Evolutionary conservation across 2,888 invertebrate species (phyloP).

Genomic region (Lasioglossum oenotherae): DNA sequence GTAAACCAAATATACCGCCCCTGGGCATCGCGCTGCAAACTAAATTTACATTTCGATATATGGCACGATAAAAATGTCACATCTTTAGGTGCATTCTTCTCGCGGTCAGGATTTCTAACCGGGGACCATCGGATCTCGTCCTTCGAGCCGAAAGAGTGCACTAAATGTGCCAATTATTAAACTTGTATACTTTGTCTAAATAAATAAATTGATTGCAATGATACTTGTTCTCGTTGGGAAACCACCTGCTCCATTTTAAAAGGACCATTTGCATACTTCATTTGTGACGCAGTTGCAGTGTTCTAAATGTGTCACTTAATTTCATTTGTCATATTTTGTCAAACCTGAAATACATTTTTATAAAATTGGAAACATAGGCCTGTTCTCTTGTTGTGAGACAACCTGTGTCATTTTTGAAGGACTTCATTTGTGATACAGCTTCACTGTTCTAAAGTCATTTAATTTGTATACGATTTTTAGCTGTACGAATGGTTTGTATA

Average conservation of each 20-base stretch:
- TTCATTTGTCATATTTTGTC: not conserved
- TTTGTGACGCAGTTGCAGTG: not conserved
- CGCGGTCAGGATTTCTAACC: conserved; percentile 31
- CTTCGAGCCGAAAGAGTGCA: not conserved
- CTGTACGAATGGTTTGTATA: too few relatives aligned
- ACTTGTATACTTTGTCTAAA: not conserved
- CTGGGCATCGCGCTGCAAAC: conserved; percentile 72
- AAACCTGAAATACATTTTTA: not conserved
- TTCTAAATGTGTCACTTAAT: not conserved
- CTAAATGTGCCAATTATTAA: not conserved
- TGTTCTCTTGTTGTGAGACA: not conserved
- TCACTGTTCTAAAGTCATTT: too few relatives aligned
- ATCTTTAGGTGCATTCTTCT: conserved; percentile 69
- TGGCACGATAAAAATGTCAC: conserved; percentile 81
- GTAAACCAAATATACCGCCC: conserved; percentile 79
- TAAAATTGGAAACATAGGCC: not conserved
- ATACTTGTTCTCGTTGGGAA: not conserved
- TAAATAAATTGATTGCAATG: not conserved
- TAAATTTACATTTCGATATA: conserved; percentile 83
- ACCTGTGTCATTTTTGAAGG: not conserved
- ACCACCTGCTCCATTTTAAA: not conserved
- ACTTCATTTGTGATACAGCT: too few relatives aligned
- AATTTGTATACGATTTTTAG: too few relatives aligned
- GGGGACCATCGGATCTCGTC: not conserved
- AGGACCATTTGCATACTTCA: not conserved